Evolutionary conservation across 2,113 vertebrate genomes (phyloP).

Genomic region (Cromileptes altivelis): DNA sequence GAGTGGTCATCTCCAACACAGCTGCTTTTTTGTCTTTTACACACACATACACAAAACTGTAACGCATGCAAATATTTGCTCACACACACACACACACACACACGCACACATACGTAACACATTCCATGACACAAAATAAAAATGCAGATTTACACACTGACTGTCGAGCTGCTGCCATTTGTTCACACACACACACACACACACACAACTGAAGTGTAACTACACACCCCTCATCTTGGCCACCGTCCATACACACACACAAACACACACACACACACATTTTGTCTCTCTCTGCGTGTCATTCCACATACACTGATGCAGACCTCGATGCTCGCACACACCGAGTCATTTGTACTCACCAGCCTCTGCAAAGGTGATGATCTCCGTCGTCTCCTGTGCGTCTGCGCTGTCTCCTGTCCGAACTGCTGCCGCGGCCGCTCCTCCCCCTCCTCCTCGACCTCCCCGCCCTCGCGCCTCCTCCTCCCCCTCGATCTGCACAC

Average conservation of each 20-base stretch:
- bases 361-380: conserved; percentile 96
- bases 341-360: conserved; percentile 70
- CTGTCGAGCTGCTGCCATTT: too few relatives aligned
- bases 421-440: conserved; percentile 78
- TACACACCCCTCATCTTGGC: too few relatives aligned
- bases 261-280: conserved; percentile 15
- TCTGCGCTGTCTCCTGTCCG: conserved; percentile 46
- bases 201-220: too few relatives aligned
- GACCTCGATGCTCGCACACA: background rate
- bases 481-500: conserved; percentile 95
- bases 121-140: too few relatives aligned
- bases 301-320: background rate
- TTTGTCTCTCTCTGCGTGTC: too few relatives aligned
- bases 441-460: conserved; percentile 87
- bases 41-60: conserved; percentile 1
- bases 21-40: conserved; percentile 10
- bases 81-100: background rate
- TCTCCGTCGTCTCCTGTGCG: conserved; percentile 92
- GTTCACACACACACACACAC: background rate
- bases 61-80: background rate
- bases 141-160: background rate
- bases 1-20: background rate
- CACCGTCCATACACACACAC: too few relatives aligned
- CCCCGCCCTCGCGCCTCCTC: conserved; percentile 84
- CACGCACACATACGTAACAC: background rate